These are phyloP conservation scores for Myrmophylax atrothorax DNA, from an alignment of 2,113 vertebrate genomes.

Conservation along the genomic window DNA sequence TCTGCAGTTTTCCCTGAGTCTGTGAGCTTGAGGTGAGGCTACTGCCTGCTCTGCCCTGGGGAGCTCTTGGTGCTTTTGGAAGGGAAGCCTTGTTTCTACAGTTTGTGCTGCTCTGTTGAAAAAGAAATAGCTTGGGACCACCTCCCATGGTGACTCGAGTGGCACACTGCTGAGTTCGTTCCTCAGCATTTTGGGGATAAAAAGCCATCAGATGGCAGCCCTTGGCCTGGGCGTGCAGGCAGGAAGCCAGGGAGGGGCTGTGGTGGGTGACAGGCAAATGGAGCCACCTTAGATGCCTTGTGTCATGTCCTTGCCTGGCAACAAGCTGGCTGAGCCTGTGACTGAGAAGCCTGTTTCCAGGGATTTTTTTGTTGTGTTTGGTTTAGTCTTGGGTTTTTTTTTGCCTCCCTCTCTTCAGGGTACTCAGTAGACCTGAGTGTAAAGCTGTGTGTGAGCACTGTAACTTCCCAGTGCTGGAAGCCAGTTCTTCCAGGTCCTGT, in stretches of 20 bases:
- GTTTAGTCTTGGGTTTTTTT: neutral
- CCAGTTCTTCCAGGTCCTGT: neutral
- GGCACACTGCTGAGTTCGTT: neutral
- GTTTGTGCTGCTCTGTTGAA: neutral
- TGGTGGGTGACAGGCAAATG: neutral
- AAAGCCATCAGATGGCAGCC: neutral
- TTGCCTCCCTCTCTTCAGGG: neutral
- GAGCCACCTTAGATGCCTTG: neutral
- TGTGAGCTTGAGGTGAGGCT: neutral
- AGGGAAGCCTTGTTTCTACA: neutral
- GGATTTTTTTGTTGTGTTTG: neutral
- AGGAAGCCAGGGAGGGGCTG: neutral
- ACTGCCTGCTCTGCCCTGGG: neutral
- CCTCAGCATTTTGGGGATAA: neutral
- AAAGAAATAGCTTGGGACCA: neutral
- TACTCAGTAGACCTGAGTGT: neutral
- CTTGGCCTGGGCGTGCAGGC: neutral
- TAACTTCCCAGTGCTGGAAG: neutral
- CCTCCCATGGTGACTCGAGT: neutral
- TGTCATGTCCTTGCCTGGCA: neutral
- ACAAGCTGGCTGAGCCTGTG: neutral
- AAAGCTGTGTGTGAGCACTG: neutral
- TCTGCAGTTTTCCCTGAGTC: fast-evolving
- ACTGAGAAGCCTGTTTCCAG: neutral
- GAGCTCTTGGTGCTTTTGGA: neutral